Base-by-base conservation (phyloP, 2,113 vertebrate genomes). In the Entosphenus tridentatus region DNA sequence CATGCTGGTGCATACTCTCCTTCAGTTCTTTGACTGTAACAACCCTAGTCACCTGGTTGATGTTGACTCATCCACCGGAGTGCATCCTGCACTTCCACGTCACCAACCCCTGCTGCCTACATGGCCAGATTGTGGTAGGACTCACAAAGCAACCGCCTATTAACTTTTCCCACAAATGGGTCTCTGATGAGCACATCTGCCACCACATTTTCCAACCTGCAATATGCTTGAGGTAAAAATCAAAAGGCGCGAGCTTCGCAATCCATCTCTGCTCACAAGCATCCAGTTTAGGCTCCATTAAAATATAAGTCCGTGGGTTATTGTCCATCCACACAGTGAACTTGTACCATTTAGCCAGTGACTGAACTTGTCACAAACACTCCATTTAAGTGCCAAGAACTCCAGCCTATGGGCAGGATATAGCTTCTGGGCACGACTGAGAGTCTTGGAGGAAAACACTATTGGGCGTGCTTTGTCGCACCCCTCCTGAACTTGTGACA, bases 341-440 rank as follows among this genome's bases (percentile, higher is more conserved):
- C 13, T 10, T 59, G 16, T 72, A 67, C 14, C 18, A 3, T 21
- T 13, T 16, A 69, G 12, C 68, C 71, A 72, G 39, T 72, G 68
- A 13, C 68, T 72, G 14, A 69, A 72, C 17, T 72, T 72, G 10
- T 72, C 68, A 69, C 71, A 72, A 11, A 65, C 67, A 67, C 71
- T 70, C 72, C 71, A 74, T 16, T 71, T 74, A 55, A 72, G 8
- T 8, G 65, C 71, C 56, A 70, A 11, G n/a, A 73, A 72, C 17
- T 74, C 67, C 2, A 75, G 12, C 2, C 67, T 56, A 8, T 72
- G 70, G 11, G 72, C 69, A 16, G 71, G 73, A 62, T 74, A 70
- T 8, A 6, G 71, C 11, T 39, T 11, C 55, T 74, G 56, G 11
- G 71, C 57, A 2, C 2, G 5, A 70, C 68, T 58, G 9, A 74